Base-by-base conservation (phyloP, 2,888 invertebrate species). In the Hirudinaria manillensis region DNA sequence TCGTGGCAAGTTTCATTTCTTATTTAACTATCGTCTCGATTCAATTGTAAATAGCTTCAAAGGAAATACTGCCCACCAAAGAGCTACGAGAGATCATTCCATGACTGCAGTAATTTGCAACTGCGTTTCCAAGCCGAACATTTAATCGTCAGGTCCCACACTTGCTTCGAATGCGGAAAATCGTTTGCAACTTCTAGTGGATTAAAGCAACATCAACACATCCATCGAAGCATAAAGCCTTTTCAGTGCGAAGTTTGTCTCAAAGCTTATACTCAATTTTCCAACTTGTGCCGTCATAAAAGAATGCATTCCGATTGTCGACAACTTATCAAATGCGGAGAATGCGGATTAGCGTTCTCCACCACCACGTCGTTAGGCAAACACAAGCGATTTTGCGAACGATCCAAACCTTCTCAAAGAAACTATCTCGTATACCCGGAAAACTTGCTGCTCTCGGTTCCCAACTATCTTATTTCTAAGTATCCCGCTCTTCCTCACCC, bases 271-370 rank as follows among this genome's bases (percentile, higher is more conserved):
- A 99, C 99, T 3, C 99, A 99, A 87, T 99, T 99, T 87, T 98
- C 97, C 56, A 99, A 99, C 86, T 89, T 99, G 83, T 99, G 99
- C 85, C 92, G 99, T n/a, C 99, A 99, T 88, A 95, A 94, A 84
- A 93, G 98, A 76, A 97, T 98, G 94, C 99, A 99, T 88, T 91
- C 92, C 74, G 92, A 93, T 84, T 98, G 97, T 86, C 91, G 94
- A 82, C 92, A 92, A 86, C 91, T 84, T 80, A 93, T 93, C 83
- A 94, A 94, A 88, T 98, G 97, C 87, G 90, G 89, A 82, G 94
- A 95, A 89, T 97, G 97, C 84, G 91, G 92, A 45, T 93, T 95
- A 84, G 91, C 92, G 45, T 98, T 97, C 87, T 91, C 91, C 76
- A 94, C 95, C 0, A 91, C 91, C 76, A 93, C 94, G 2, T 93